These are phyloP conservation scores for Lindbergichthys nudifrons DNA, from an alignment of 2,797 vertebrate genomes.

Conservation along the genomic window DNA sequence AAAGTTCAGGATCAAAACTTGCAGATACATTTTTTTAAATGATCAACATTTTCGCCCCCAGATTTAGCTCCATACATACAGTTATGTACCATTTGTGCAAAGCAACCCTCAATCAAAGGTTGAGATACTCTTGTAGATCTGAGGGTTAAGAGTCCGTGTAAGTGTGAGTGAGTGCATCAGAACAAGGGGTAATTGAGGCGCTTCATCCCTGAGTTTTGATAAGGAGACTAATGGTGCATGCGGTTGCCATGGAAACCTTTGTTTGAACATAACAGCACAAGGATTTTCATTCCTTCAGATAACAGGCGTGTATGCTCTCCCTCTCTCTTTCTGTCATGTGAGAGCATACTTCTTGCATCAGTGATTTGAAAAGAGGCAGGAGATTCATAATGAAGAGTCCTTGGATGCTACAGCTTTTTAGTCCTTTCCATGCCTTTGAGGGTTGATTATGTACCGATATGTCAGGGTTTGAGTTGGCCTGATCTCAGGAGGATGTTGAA, in stretches of 20 bases:
- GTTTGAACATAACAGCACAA: conserved; percentile 73
- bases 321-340: conserved; percentile 45
- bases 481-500: conserved; percentile 40
- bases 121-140: conserved; percentile 53
- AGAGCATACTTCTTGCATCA: conserved; percentile 68
- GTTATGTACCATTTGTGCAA: conserved; percentile 29
- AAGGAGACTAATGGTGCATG: conserved; percentile 75
- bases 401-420: conserved; percentile 66
- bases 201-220: conserved; percentile 74
- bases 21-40: too few species aligned
- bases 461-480: conserved; percentile 31
- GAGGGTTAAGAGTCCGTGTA: conserved; percentile 36
- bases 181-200: conserved; percentile 67
- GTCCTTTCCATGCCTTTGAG: conserved; percentile 50
- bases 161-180: conserved; percentile 33
- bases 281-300: conserved; percentile 70
- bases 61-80: background rate
- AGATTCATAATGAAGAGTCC: conserved; percentile 78
- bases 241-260: conserved; percentile 81
- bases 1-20: too few species aligned
- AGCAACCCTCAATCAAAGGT: conserved; percentile 63
- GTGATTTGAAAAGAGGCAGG: conserved; percentile 75
- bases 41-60: conserved; percentile 17
- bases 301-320: conserved; percentile 27
- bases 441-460: conserved; percentile 42